A percentile compares a stretch with the other conserved stretches of the same genome.
These are phyloP conservation scores for Odiellus spinosus DNA, from an alignment of 2,888 invertebrate genomes.

Conservation along the genomic window DNA sequence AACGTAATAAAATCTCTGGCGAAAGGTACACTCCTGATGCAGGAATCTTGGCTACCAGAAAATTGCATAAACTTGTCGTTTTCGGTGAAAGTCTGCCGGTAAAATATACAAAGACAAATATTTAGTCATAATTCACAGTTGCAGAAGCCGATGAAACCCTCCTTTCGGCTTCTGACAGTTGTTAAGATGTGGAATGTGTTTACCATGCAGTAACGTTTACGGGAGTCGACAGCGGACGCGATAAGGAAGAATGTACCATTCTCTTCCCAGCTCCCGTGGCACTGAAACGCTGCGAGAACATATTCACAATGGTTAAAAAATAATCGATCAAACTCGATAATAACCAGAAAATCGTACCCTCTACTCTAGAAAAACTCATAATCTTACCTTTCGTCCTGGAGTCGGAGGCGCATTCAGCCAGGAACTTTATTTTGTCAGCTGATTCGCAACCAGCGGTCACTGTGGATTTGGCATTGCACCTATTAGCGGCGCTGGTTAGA, in stretches of 20 bases:
- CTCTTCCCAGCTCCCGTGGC: conserved; percentile 23
- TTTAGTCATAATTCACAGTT: too few species aligned
- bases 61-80: not conserved
- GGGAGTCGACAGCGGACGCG: conserved; percentile 13
- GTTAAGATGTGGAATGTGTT: not conserved
- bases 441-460: not conserved
- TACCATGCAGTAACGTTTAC: conserved; percentile 15
- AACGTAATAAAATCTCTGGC: not conserved
- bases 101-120: not conserved
- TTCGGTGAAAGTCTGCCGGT: not conserved
- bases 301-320: too few species aligned
- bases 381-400: conserved; percentile 15
- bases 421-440: conserved; percentile 1
- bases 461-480: too few species aligned
- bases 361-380: too few species aligned
- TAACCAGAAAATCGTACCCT: not conserved
- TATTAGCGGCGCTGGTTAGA: too few species aligned
- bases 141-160: too few species aligned
- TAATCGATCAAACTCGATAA: not conserved
- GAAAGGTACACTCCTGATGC: not conserved
- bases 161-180: too few species aligned
- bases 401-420: conserved; percentile 18
- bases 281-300: conserved; percentile 23
- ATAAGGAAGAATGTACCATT: conserved; percentile 22
- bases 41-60: not conserved